Evolutionary conservation across 2,797 vertebrate genomes (phyloP).

Genomic region (Etheostoma perlongum): DNA sequence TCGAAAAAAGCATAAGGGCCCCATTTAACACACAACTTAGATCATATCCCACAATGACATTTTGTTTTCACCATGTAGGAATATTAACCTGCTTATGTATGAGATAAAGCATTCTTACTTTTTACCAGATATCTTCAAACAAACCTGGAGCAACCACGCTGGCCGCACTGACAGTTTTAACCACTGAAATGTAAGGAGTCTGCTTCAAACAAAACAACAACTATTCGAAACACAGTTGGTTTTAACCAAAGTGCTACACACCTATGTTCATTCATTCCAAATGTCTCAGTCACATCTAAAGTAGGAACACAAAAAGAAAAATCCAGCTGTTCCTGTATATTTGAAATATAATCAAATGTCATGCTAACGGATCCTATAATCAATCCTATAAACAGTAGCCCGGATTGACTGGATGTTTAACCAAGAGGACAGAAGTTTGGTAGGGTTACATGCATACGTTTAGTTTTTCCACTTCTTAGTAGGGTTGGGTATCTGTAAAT

Average conservation of each 20-base stretch:
- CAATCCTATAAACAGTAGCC: constrained; percentile 33
- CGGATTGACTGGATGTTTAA: constrained; percentile 32
- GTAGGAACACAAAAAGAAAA: constrained; percentile 38
- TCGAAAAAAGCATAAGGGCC: constrained; percentile 29
- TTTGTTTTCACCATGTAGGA: constrained; percentile 42
- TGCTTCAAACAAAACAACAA: constrained; percentile 32
- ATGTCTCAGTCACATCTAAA: constrained; percentile 61
- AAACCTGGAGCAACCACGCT: constrained; percentile 36
- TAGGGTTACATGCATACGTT: constrained; percentile 67
- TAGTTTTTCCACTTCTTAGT: background rate
- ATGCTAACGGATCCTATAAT: constrained; percentile 57
- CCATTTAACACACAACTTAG: constrained; percentile 54
- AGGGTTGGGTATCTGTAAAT: no score
- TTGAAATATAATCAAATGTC: constrained; percentile 57
- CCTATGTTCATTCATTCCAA: constrained; percentile 54
- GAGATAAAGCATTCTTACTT: constrained; percentile 61
- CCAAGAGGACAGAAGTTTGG: constrained; percentile 35
- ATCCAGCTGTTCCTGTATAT: constrained; percentile 48
- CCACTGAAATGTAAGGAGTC: constrained; percentile 74
- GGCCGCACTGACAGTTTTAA: constrained; percentile 41
- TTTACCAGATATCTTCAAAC: constrained; percentile 49
- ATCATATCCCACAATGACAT: constrained; percentile 59
- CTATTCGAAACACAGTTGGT: constrained; percentile 30
- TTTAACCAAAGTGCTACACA: constrained; percentile 65
- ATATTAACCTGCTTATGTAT: constrained; percentile 46